Base-by-base conservation (phyloP, 1,140 invertebrate genomes). In the Doryteuthis pealeii region DNA sequence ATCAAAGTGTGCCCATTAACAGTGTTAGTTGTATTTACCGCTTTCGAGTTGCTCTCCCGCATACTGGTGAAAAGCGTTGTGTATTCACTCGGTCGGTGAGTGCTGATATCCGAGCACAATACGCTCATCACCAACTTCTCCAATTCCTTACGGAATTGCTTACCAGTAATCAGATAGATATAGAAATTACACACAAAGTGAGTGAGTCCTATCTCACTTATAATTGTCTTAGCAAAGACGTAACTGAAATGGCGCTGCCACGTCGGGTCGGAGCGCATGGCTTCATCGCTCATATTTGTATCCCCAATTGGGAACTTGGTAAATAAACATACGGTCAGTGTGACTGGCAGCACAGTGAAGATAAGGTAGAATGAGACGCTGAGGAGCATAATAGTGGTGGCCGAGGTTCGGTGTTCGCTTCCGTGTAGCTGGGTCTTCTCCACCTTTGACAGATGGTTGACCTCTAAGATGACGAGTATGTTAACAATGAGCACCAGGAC, bases 151-250 rank as follows among this genome's bases (percentile, higher is more conserved):
- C 87, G 78, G 68, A 87, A 88, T 75, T 83, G 76, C 75, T 84
- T 84, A 10, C 87, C 86, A 1, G 86, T 87, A 35, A 84, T 78
- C 4, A 86, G 43, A 70, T 88, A 88, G 72, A 88, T 85, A 74
- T 85, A 82, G 76, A 88, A 83, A 76, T 88, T 88, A 70, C 80
- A 82, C 49, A 84, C 85, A 81, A 85, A 87, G 74, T 87, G 87
- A 12, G 87, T 86, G 31, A 84, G 82, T 45, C 85, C 83, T 35
- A 87, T 82, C 73, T 86, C 84, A 31, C 87, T 81, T 22, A 87
- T 80, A 45, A 87, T 77, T 14, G 76, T 79, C 74, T 82, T 73
- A 1, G 82, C 78, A 14, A 79, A 74, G 12, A 77, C 62, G 78
- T 85, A 87, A 0, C 75, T 78, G 49, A 84, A 79, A 75, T 79